phyloP scores from a whole-genome alignment of 2,888 invertebrate species.

The Loripinus fragilis region DNA sequence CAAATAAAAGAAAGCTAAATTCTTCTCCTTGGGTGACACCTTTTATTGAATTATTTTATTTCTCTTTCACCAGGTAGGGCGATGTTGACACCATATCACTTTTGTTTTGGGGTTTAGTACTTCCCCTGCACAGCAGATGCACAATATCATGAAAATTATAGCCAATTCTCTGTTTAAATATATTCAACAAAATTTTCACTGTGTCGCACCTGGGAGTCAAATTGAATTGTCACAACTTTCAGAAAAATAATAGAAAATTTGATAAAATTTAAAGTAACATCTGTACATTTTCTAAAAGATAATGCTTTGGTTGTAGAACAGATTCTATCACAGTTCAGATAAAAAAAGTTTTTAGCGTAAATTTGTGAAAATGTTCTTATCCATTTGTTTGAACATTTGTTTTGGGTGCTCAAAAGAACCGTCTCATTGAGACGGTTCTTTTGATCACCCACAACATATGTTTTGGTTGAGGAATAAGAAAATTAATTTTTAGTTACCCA shows the following conservation, averaged over 20 bases:
- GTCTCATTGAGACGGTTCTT: too few species aligned
- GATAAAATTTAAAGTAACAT: constrained; percentile 9
- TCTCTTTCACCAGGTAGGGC: not conserved
- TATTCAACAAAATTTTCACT: too few species aligned
- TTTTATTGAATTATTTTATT: constrained; percentile 23
- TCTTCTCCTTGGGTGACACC: constrained; percentile 25
- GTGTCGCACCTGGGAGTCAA: constrained; percentile 1
- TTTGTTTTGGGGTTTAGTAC: constrained; percentile 11
- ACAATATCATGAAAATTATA: not conserved
- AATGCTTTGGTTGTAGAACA: not conserved
- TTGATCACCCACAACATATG: too few species aligned
- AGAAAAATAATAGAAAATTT: not conserved
- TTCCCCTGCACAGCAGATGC: constrained; percentile 19
- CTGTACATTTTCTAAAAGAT: not conserved
- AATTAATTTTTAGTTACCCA: too few species aligned
- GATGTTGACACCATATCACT: constrained; percentile 6
- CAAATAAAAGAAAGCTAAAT: constrained; percentile 26
- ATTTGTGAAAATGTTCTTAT: too few species aligned
- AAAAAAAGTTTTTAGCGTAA: too few species aligned
- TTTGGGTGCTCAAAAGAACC: too few species aligned
- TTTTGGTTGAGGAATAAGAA: too few species aligned
- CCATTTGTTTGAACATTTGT: too few species aligned
- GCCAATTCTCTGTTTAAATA: too few species aligned
- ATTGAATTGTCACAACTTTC: not conserved
- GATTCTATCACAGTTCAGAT: too few species aligned